Conservation (phyloP, 2,797 vertebrate genomes). For the Thripadectes ignobilis region DNA sequence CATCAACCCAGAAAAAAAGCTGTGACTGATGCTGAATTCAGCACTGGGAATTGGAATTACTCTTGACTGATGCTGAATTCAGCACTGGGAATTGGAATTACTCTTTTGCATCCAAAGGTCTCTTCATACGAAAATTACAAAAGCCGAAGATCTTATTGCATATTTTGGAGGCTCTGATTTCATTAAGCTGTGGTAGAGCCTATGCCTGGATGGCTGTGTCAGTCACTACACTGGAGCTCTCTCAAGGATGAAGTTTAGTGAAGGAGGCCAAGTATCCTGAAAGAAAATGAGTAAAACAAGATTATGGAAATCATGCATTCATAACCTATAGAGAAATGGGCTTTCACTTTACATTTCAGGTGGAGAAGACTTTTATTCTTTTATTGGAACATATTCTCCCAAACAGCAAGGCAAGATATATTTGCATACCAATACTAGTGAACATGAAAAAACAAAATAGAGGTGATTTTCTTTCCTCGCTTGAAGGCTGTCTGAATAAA, state of each 20-base stretch:
- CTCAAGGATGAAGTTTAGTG: not conserved
- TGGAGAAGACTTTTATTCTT: not conserved
- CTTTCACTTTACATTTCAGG: not conserved
- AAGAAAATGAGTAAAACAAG: not conserved
- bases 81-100: not conserved
- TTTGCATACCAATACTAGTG: not conserved
- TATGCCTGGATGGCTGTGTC: not conserved
- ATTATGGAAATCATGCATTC: not conserved
- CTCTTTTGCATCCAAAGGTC: not conserved
- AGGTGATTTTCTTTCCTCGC: not conserved
- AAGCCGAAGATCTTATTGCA: not conserved
- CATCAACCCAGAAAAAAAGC: not conserved
- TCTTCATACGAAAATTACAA: not conserved
- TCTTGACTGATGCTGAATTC: not conserved
- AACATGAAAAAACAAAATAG: not conserved
- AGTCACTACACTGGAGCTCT: not conserved
- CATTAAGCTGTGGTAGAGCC: not conserved
- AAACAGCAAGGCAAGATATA: not conserved
- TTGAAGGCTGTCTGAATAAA: not conserved
- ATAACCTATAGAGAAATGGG: not conserved
- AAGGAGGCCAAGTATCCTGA: not conserved
- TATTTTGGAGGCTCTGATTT: constrained; percentile 4
- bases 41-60: not conserved
- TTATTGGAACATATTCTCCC: not conserved
- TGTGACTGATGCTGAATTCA: not conserved